These are phyloP conservation scores for Sitophilus oryzae DNA, from an alignment of 1,140 invertebrate species.

Conservation along the genomic window DNA sequence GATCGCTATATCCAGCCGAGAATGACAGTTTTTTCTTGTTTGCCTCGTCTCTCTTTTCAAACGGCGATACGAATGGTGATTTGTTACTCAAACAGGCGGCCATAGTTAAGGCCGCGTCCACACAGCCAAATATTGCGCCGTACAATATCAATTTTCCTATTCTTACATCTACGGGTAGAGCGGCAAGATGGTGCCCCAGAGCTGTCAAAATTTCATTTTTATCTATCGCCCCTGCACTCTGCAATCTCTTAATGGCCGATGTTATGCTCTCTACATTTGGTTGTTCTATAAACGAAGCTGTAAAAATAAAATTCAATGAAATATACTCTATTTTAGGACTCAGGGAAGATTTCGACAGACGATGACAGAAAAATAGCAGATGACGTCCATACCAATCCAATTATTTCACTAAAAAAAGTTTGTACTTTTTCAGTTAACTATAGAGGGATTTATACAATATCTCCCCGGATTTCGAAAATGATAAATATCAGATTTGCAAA, in stretches of 20 bases:
- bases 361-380: too few species aligned
- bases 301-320: too few species aligned
- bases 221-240: conserved; percentile 85
- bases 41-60: conserved; percentile 67
- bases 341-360: too few species aligned
- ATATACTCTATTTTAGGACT: too few species aligned
- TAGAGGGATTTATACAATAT: too few species aligned
- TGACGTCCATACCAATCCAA: too few species aligned
- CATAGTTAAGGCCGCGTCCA: conserved; percentile 90
- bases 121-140: conserved; percentile 86
- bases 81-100: conserved; percentile 84
- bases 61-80: conserved; percentile 71
- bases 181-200: conserved; percentile 81
- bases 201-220: conserved; percentile 72
- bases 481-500: too few species aligned
- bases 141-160: conserved; percentile 81
- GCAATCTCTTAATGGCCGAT: conserved; percentile 66
- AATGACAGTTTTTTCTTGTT: conserved; percentile 68
- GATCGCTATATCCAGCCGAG: conserved; percentile 69
- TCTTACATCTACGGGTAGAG: conserved; percentile 84
- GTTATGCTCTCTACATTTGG: conserved; percentile 70
- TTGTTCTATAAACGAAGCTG: conserved; percentile 70
- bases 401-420: too few species aligned
- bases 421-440: too few species aligned
- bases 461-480: too few species aligned